Evolutionary conservation across 2,797 vertebrate species (phyloP).

Genomic region (Sebastes melanostomus): DNA sequence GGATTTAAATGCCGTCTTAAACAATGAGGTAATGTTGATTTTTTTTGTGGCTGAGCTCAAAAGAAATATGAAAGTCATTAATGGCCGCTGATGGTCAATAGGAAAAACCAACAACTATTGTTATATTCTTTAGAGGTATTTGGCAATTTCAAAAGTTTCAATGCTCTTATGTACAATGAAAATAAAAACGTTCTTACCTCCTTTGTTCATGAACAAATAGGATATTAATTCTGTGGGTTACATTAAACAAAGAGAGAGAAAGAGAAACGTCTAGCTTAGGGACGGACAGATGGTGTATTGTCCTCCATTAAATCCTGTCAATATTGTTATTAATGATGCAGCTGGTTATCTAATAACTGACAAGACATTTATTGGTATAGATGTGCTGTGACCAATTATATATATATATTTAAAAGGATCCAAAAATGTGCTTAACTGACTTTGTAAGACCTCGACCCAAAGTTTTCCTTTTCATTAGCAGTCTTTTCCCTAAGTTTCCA

Average conservation of each 20-base stretch:
- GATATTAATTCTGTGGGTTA: background rate
- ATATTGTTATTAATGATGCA: background rate
- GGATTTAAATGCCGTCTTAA: background rate
- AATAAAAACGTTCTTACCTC: background rate
- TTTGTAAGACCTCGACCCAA: background rate
- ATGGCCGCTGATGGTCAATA: background rate
- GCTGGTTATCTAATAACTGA: background rate
- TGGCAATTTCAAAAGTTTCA: background rate
- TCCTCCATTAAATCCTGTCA: background rate
- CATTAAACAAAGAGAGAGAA: constrained; percentile 15
- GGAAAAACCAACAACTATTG: background rate
- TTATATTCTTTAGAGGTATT: background rate
- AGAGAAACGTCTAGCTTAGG: background rate
- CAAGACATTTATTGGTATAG: background rate
- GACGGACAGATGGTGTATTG: background rate
- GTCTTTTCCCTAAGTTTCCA: background rate
- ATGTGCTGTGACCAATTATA: background rate
- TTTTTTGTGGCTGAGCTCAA: background rate
- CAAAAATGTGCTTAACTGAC: background rate
- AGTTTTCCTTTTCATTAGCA: background rate
- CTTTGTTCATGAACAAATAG: background rate
- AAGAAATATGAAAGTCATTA: background rate
- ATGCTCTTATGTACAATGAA: background rate
- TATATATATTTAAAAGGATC: background rate
- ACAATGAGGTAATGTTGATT: background rate